These are phyloP conservation scores for Guaruba guarouba DNA, from an alignment of 2,113 vertebrate species.

Conservation along the genomic window DNA sequence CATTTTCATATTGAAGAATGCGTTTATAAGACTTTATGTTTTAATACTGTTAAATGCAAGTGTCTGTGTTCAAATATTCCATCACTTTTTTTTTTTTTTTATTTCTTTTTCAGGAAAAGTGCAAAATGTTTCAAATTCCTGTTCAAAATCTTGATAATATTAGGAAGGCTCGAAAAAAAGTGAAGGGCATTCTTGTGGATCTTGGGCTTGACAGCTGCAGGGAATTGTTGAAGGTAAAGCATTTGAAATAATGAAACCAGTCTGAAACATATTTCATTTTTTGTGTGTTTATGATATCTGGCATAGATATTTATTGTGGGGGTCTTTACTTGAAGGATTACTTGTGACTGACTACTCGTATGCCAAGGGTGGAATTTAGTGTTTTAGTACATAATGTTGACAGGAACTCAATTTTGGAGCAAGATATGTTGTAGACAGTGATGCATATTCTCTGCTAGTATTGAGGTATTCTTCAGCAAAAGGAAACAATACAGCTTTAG, in stretches of 20 bases:
- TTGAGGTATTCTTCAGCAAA: background rate
- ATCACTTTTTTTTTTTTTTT: background rate
- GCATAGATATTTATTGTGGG: background rate
- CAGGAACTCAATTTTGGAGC: background rate
- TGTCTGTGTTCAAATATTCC: background rate
- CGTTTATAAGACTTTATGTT: background rate
- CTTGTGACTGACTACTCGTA: background rate
- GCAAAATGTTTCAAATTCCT: slow-evolving; percentile 88
- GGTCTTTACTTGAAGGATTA: background rate
- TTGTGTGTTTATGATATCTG: background rate
- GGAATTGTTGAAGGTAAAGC: slow-evolving; percentile 81
- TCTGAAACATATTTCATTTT: background rate
- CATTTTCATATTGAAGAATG: background rate
- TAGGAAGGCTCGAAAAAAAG: slow-evolving; percentile 84
- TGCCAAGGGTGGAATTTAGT: background rate
- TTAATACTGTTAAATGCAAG: background rate
- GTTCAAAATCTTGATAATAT: slow-evolving; percentile 87
- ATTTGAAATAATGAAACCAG: background rate
- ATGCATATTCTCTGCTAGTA: background rate
- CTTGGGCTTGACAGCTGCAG: slow-evolving; percentile 85
- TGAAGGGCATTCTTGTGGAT: slow-evolving; percentile 85
- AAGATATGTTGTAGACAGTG: background rate
- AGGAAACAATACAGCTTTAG: background rate
- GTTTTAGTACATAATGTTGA: background rate
- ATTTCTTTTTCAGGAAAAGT: slow-evolving; percentile 57